Evolutionary conservation across 2,113 vertebrate species (phyloP).

Genomic region (Trogon melanurus): DNA sequence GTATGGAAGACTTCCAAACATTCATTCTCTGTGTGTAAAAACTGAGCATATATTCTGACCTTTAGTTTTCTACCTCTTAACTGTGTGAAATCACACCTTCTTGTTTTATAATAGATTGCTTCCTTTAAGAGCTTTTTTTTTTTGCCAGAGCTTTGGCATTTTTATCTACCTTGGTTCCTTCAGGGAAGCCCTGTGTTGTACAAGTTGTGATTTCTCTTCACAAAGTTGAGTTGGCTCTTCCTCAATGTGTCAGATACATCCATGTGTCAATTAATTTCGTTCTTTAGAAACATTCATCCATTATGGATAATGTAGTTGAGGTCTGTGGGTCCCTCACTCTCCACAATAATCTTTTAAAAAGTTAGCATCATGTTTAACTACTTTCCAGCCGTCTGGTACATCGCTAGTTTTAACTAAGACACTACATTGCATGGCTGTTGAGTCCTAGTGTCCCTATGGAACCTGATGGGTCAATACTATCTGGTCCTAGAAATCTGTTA

Average conservation of each 20-base stretch:
- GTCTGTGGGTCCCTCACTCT: not conserved
- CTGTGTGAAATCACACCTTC: not conserved
- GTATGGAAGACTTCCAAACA: not conserved
- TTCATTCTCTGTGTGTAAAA: not conserved
- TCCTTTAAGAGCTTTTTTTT: not conserved
- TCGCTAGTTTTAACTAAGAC: not conserved
- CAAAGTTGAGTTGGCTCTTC: not conserved
- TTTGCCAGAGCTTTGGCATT: not conserved
- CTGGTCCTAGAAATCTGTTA: not conserved
- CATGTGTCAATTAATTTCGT: not conserved
- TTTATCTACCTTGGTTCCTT: rapidly evolving
- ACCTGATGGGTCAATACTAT: not conserved
- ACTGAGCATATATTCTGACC: not conserved
- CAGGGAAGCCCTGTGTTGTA: not conserved
- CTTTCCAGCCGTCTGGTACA: not conserved
- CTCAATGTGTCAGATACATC: not conserved
- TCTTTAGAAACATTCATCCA: not conserved
- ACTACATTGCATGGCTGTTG: not conserved
- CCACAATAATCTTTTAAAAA: not conserved
- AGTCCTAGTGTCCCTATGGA: not conserved
- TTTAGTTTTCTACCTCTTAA: not conserved
- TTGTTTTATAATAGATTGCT: not conserved
- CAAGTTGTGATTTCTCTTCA: not conserved
- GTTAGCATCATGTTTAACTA: not conserved
- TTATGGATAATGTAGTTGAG: not conserved